Evolutionary conservation across 2,113 vertebrate genomes (phyloP), one percentile per base, ranked within the genome.

Genomic region (Halichoeres trimaculatus): DNA sequence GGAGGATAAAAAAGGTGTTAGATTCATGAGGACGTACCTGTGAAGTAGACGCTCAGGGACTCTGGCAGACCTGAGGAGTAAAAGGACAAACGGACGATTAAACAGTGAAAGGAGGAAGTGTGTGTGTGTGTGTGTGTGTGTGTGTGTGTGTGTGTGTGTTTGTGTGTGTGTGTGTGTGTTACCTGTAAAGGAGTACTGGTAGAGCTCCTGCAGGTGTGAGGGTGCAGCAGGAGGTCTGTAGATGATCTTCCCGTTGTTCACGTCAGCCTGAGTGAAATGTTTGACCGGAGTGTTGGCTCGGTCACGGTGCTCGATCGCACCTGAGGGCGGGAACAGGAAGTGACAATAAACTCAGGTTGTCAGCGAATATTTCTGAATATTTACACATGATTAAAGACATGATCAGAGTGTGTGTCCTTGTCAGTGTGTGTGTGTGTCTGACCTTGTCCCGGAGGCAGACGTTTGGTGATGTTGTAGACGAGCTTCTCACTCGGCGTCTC

Each of bases 41-140:
- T 99, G 89, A 99, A 99, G 91, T 93, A 94, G 91, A 99, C 91
- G 88, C 78, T 96, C 88, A 99, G 94, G 0, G 95, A 96, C 86
- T 98, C 97, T 2, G 97, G 97, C 20, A 99, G 95, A 89, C 96
- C 98, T 99, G 91, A 23, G 0, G 58, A 76, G 85, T 75, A 63
- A 76, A 91, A 0, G 61, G 13, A 47, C 5, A 43, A 69, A 60
- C 11, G 43, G 17, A 17, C 19, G 43, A 7, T 2, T n/a, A 7
- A 99, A 98, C 97, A 0, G 90, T 93, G 4, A 99, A 99, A 57
- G n/a, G n/a, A n/a, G n/a, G n/a, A n/a, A n/a, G n/a, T n/a, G n/a
- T n/a, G n/a, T n/a, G n/a, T n/a, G n/a, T n/a, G n/a, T n/a, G n/a
- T n/a, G n/a, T n/a, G n/a, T n/a, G n/a, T n/a, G n/a, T n/a, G n/a